Conservation (phyloP, 2,113 vertebrate species). For the Chlamydotis undulata region DNA sequence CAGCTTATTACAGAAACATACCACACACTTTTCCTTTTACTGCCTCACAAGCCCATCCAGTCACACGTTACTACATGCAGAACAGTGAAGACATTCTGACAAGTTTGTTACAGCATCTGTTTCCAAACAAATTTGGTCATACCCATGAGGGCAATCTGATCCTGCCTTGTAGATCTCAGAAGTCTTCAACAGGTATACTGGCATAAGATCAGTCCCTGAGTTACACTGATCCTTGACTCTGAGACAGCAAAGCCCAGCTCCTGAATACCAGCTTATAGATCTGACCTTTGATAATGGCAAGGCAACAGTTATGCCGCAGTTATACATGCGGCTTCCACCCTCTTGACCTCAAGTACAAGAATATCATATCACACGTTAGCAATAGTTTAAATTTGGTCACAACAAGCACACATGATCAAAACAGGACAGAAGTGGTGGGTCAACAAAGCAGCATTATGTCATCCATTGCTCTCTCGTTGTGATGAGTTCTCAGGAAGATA, state of each 20-base stretch:
- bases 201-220: background rate
- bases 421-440: background rate
- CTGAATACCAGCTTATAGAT: background rate
- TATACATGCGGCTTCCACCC: background rate
- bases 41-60: background rate
- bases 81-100: background rate
- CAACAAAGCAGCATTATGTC: background rate
- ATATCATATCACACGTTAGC: rapidly evolving
- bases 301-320: background rate
- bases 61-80: background rate
- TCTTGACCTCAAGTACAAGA: background rate
- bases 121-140: background rate
- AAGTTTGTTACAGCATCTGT: background rate
- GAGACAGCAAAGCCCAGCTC: background rate
- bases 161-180: background rate
- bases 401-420: background rate
- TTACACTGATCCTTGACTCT: background rate
- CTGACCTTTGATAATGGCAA: background rate
- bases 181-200: background rate
- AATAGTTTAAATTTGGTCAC: background rate
- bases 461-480: background rate
- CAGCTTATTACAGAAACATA: background rate
- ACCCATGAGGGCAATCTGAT: background rate
- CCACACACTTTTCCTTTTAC: background rate
- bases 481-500: background rate